A percentile compares a stretch with the other conserved stretches of the same genome.
Conservation (phyloP, 2,888 invertebrate genomes). For the Nomada goodeniana region DNA sequence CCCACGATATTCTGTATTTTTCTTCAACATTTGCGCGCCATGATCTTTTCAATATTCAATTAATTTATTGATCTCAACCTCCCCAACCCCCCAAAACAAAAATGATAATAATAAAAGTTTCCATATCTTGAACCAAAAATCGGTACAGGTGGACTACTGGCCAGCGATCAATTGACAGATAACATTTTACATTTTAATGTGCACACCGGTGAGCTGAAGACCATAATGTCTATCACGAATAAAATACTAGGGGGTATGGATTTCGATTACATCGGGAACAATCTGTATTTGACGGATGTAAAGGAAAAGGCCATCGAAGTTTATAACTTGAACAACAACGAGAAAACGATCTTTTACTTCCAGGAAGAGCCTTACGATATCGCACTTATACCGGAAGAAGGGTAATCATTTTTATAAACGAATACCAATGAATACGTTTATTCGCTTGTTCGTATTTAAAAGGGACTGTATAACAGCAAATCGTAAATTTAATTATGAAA, state of each 20-base stretch:
- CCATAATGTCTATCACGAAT: slow-evolving; percentile 83
- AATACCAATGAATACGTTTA: background rate
- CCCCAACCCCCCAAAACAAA: too few relatives aligned
- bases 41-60: too few relatives aligned
- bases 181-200: slow-evolving; percentile 71
- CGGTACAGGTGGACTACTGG: slow-evolving; percentile 69
- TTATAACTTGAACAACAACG: slow-evolving; percentile 86
- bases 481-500: background rate
- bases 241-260: slow-evolving; percentile 86
- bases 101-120: slow-evolving; percentile 6
- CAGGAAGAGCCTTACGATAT: slow-evolving; percentile 88
- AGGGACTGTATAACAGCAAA: background rate
- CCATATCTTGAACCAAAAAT: slow-evolving; percentile 11
- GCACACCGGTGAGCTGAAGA: slow-evolving; percentile 53
- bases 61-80: background rate
- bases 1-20: too few relatives aligned
- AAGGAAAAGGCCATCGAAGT: slow-evolving; percentile 88
- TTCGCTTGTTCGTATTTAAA: background rate
- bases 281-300: slow-evolving; percentile 90
- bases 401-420: slow-evolving; percentile 83
- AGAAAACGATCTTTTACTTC: slow-evolving; percentile 87
- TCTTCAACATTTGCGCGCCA: too few relatives aligned
- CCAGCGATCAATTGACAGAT: slow-evolving; percentile 69
- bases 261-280: slow-evolving; percentile 89
- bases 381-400: slow-evolving; percentile 88